A percentile compares a stretch with the other conserved stretches of the same genome.
These are phyloP conservation scores for Tromatobia lineatoria DNA, from an alignment of 2,888 invertebrate genomes.

Conservation along the genomic window DNA sequence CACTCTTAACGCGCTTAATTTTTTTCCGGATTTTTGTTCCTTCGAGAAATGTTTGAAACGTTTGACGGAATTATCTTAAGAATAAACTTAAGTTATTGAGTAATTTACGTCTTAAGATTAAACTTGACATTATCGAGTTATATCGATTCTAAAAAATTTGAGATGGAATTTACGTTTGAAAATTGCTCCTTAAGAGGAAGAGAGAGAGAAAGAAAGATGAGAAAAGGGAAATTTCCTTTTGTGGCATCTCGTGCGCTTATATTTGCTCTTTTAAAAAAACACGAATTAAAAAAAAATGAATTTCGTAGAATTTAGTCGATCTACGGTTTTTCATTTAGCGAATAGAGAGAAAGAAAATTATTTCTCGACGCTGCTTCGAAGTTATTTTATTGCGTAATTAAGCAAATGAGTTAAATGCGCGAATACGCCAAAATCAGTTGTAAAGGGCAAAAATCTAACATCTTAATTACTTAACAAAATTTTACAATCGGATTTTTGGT, in stretches of 20 bases:
- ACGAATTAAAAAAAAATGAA: slow-evolving; percentile 20
- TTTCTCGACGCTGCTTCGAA: slow-evolving; percentile 9
- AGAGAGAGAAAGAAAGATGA: neutral
- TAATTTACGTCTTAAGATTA: too few relatives aligned
- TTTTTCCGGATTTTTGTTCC: too few relatives aligned
- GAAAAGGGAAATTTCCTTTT: slow-evolving; percentile 6
- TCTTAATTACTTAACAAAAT: slow-evolving; percentile 11
- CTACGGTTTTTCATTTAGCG: slow-evolving; percentile 49
- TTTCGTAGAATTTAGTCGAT: slow-evolving; percentile 53
- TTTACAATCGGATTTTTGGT: slow-evolving; percentile 15
- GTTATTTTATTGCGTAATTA: slow-evolving; percentile 10
- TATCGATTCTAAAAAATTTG: too few relatives aligned
- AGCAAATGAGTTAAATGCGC: slow-evolving; percentile 32
- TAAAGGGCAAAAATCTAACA: slow-evolving; percentile 16
- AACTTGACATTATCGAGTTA: too few relatives aligned
- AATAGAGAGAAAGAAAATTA: slow-evolving; percentile 38
- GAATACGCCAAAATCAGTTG: slow-evolving; percentile 35
- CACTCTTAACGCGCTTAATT: too few relatives aligned
- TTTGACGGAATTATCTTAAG: too few relatives aligned
- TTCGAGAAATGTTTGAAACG: too few relatives aligned
- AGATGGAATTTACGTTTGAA: too few relatives aligned
- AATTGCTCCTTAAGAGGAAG: neutral
- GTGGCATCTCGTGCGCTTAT: slow-evolving; percentile 40
- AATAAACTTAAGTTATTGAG: too few relatives aligned
- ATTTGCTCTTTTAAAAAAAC: slow-evolving; percentile 50